These are phyloP conservation scores for Bibio marci DNA, from an alignment of 2,888 invertebrate species.

Conservation along the genomic window DNA sequence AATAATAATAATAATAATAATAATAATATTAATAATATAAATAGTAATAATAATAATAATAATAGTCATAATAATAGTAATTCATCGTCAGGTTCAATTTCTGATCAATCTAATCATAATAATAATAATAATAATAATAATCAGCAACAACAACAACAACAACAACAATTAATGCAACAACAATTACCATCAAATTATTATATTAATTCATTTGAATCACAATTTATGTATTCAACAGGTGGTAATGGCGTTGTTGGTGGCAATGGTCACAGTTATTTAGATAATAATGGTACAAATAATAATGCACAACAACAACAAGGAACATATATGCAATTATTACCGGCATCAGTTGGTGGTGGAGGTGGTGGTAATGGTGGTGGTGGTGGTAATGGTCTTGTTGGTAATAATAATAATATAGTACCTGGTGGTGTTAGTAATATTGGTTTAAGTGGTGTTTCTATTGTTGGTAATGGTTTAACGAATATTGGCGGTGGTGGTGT, in stretches of 20 bases:
- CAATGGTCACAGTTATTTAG: slow-evolving; percentile 3
- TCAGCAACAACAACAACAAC: slow-evolving; percentile 17
- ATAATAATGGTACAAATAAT: slow-evolving; percentile 6
- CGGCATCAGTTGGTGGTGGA: too few relatives aligned
- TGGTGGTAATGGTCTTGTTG: too few relatives aligned
- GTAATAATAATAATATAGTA: too few relatives aligned
- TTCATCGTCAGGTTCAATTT: slow-evolving; percentile 11
- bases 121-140: slow-evolving; percentile 11
- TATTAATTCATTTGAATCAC: slow-evolving; percentile 36
- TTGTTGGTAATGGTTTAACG: slow-evolving; percentile 16
- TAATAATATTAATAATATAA: slow-evolving; percentile 15
- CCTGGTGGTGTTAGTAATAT: too few relatives aligned
- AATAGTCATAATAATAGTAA: slow-evolving; percentile 15
- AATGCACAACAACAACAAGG: slow-evolving; percentile 3
- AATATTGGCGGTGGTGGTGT: slow-evolving; percentile 12
- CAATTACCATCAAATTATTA: slow-evolving; percentile 20
- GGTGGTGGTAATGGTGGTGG: too few relatives aligned
- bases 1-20: slow-evolving; percentile 14
- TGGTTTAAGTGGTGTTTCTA: too few relatives aligned
- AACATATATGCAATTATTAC: too few relatives aligned
- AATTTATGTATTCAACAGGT: slow-evolving; percentile 28
- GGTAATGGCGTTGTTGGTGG: not conserved
- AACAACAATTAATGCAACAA: slow-evolving; percentile 13
- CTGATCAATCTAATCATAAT: slow-evolving; percentile 13
- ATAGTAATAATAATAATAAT: slow-evolving; percentile 16